These are phyloP conservation scores for Oreocharis arfaki DNA, from an alignment of 2,113 vertebrate species.

Conservation along the genomic window DNA sequence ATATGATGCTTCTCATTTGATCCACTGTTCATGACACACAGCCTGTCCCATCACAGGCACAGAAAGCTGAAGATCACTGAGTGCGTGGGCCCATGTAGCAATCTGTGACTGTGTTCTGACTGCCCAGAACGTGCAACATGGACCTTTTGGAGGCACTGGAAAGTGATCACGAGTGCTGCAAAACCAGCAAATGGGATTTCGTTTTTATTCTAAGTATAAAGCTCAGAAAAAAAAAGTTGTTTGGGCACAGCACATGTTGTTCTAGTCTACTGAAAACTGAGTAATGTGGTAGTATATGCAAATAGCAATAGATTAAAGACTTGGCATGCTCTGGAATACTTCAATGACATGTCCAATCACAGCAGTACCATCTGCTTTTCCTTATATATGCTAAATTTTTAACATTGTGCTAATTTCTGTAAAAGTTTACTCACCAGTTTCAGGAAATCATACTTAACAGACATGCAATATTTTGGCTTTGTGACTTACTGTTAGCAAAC, in stretches of 20 bases:
- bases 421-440: not conserved
- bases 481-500: slow-evolving; percentile 35
- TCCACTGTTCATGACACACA: not conserved
- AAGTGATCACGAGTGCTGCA: not conserved
- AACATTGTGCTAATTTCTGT: not conserved
- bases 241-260: not conserved
- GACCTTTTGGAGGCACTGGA: not conserved
- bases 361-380: slow-evolving; percentile 39
- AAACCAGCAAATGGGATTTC: not conserved
- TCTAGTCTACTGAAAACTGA: not conserved
- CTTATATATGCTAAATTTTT: slow-evolving; percentile 27
- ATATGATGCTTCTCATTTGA: not conserved
- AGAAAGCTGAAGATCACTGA: not conserved
- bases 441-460: slow-evolving; percentile 35
- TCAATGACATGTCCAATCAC: not conserved
- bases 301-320: not conserved
- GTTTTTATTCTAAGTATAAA: not conserved
- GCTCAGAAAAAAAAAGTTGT: not conserved
- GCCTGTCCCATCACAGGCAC: rapidly evolving
- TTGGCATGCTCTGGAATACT: not conserved
- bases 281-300: not conserved
- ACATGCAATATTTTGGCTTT: slow-evolving; percentile 16
- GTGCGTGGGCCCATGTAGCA: rapidly evolving
- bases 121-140: rapidly evolving
- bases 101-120: not conserved